phyloP scores from a whole-genome alignment of 2,888 invertebrate genomes.

The Hypomecis atomaria region DNA sequence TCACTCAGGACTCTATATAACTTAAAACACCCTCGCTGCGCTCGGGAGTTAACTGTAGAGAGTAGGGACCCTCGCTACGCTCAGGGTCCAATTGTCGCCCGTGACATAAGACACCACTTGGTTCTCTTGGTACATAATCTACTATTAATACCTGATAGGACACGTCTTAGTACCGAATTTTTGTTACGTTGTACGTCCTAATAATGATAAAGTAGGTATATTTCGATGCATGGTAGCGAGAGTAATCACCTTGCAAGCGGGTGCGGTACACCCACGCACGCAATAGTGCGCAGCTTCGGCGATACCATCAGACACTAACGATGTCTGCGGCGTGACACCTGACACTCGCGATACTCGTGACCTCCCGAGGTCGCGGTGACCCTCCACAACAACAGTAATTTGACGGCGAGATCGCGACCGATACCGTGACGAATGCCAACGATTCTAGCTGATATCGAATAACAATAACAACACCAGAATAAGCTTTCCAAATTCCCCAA shows the following conservation, averaged over 20 bases:
- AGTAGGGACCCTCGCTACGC: no score
- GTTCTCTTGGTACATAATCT: no score
- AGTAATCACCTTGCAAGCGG: conserved; percentile 9
- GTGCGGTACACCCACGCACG: conserved; percentile 24
- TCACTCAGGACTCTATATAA: no score
- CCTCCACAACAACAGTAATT: conserved; percentile 34
- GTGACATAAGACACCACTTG: no score
- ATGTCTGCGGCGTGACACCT: conserved; percentile 38
- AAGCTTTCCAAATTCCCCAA: background rate
- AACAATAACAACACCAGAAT: conserved; percentile 15
- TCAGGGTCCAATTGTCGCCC: no score
- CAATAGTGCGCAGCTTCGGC: conserved; percentile 18
- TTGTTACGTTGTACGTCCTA: no score
- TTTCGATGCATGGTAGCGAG: background rate
- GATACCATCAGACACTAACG: conserved; percentile 41
- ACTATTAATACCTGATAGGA: no score
- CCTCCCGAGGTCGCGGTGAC: conserved; percentile 38
- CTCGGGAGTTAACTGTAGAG: no score
- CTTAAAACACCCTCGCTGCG: no score
- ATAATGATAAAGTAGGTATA: no score
- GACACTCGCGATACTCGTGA: conserved; percentile 29
- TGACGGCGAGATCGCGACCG: conserved; percentile 36
- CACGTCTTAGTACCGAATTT: no score
- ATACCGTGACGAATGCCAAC: conserved; percentile 22
- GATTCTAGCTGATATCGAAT: conserved; percentile 9